phyloP scores from a whole-genome alignment of 2,113 vertebrate genomes.

The Glaucidium brasilianum region DNA sequence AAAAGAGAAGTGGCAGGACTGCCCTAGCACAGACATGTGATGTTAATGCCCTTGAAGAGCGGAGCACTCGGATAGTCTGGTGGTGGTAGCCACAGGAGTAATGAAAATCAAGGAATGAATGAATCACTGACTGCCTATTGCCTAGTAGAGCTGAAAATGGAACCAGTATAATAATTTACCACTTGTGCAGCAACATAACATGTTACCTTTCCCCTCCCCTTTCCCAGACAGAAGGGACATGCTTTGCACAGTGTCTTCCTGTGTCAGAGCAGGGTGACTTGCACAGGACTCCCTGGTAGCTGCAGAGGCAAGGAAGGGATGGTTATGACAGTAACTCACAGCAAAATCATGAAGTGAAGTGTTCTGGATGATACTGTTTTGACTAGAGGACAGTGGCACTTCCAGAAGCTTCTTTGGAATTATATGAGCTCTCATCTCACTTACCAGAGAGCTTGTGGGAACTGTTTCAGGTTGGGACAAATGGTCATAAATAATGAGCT shows the following conservation, averaged over 20 bases:
- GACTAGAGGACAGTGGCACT: neutral
- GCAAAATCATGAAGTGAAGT: neutral
- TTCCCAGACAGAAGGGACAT: neutral
- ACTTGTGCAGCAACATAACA: neutral
- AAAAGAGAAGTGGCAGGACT: neutral
- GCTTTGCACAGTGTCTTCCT: neutral
- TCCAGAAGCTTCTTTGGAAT: neutral
- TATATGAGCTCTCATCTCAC: neutral
- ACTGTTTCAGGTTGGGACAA: neutral
- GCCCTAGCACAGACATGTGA: neutral
- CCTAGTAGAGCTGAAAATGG: neutral
- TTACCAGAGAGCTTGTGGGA: neutral
- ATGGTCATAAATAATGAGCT: neutral
- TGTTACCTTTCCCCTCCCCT: fast-evolving
- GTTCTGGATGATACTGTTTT: neutral
- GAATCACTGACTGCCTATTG: neutral
- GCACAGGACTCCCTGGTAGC: neutral
- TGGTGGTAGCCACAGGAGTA: neutral
- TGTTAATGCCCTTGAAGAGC: neutral
- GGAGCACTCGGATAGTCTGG: neutral
- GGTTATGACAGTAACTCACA: neutral
- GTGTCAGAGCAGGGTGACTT: neutral
- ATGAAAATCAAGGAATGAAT: neutral
- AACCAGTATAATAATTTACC: neutral
- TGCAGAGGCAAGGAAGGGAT: neutral